Conservation (phyloP, 2,888 invertebrate species). For the Apomyelois bistriatella region DNA sequence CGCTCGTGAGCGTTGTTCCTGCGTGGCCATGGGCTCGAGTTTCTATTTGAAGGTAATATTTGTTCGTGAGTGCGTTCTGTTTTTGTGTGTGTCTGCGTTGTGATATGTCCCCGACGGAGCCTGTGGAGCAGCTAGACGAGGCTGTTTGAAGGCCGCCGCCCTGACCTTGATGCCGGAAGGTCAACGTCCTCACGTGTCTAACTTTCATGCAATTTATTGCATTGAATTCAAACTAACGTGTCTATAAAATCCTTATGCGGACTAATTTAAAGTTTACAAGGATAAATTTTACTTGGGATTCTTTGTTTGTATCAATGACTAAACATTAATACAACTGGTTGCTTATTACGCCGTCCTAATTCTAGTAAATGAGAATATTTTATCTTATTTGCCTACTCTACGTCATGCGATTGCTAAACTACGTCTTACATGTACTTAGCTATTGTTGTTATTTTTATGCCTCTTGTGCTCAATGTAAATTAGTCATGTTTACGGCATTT, state of each 20-base stretch:
- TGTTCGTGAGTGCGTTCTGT: slow-evolving; percentile 43
- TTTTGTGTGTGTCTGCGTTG: slow-evolving; percentile 49
- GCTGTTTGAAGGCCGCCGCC: slow-evolving; percentile 76
- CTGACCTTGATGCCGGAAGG: slow-evolving; percentile 76
- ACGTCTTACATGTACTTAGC: background rate
- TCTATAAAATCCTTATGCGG: background rate
- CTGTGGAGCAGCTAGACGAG: slow-evolving; percentile 64
- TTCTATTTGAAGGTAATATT: slow-evolving; percentile 67
- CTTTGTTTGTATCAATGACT: background rate
- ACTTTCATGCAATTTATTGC: slow-evolving; percentile 50
- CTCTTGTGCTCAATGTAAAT: background rate
- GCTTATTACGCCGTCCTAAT: background rate
- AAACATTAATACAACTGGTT: background rate
- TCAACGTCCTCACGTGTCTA: slow-evolving; percentile 71
- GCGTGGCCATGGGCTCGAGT: slow-evolving; percentile 72
- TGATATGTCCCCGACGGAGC: slow-evolving; percentile 50
- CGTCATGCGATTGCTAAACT: slow-evolving; percentile 4
- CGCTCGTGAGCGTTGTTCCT: slow-evolving; percentile 55
- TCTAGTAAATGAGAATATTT: background rate
- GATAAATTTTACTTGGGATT: background rate
- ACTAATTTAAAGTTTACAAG: background rate
- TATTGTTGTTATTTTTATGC: background rate
- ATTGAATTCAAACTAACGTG: slow-evolving; percentile 14
- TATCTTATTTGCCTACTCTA: slow-evolving; percentile 10
- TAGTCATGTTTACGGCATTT: background rate